A percentile compares a stretch with the other conserved stretches of the same genome.
These are phyloP conservation scores for Panonychus citri DNA, from an alignment of 1,140 invertebrate species.

Conservation along the genomic window DNA sequence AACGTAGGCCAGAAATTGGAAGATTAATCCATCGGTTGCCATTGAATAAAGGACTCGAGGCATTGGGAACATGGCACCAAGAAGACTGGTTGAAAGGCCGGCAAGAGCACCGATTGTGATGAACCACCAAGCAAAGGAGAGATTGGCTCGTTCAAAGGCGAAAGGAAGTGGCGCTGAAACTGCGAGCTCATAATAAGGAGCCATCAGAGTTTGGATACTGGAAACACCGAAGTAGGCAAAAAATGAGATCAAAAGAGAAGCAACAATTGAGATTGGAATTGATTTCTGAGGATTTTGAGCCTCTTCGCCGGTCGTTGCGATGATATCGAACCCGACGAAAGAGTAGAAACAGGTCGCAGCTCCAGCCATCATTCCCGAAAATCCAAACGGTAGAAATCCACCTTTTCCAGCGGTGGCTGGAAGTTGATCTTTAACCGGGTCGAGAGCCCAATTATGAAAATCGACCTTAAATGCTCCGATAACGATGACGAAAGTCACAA, in stretches of 20 bases:
- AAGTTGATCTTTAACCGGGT: not conserved
- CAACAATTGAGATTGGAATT: conserved; percentile 60
- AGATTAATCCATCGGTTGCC: conserved; percentile 77
- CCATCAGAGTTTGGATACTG: conserved; percentile 65
- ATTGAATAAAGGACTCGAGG: conserved; percentile 81
- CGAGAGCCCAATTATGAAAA: conserved; percentile 43
- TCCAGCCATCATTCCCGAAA: conserved; percentile 39
- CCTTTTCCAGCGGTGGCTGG: conserved; percentile 24
- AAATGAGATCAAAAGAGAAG: conserved; percentile 52
- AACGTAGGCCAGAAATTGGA: conserved; percentile 29
- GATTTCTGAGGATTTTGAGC: conserved; percentile 64
- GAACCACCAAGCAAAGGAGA: conserved; percentile 44
- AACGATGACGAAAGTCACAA: conserved; percentile 56
- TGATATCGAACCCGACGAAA: conserved; percentile 67
- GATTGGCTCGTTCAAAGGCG: conserved; percentile 42
- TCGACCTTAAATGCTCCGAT: conserved; percentile 56
- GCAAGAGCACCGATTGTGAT: conserved; percentile 50
- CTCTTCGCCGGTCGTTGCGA: conserved; percentile 62
- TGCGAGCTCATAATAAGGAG: conserved; percentile 42
- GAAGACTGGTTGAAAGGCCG: conserved; percentile 50
- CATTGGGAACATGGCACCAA: conserved; percentile 87
- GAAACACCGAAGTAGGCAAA: conserved; percentile 61
- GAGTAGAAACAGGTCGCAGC: conserved; percentile 75
- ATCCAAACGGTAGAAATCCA: conserved; percentile 57
- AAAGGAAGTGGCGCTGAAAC: conserved; percentile 42